These are phyloP conservation scores for Eufriesea mexicana DNA, from an alignment of 1,140 invertebrate genomes.

Conservation along the genomic window DNA sequence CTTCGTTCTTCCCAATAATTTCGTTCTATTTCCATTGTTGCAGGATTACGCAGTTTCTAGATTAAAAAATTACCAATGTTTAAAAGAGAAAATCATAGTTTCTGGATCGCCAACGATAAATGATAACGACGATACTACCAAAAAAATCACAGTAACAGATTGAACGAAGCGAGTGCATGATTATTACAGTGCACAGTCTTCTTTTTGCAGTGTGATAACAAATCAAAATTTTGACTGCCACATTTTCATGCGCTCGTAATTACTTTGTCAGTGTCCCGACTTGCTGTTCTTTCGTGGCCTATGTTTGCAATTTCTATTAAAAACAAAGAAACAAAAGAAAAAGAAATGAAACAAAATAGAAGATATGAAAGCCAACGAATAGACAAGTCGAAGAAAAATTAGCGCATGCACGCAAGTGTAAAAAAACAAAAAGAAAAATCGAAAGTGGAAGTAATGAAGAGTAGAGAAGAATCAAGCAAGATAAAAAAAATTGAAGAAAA, in stretches of 20 bases:
- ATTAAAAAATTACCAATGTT: constrained; percentile 83
- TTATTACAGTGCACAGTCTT: not conserved
- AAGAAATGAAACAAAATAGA: no score
- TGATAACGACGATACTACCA: constrained; percentile 67
- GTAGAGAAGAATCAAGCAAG: no score
- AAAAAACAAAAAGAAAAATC: not conserved
- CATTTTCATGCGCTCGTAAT: constrained; percentile 20
- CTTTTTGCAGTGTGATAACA: constrained; percentile 2
- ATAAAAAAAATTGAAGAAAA: no score
- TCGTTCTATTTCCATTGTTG: constrained; percentile 34
- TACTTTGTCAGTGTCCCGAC: constrained; percentile 1
- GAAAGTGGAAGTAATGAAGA: not conserved
- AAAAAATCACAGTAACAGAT: constrained; percentile 71
- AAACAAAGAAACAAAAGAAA: not conserved
- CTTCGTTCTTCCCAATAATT: not conserved
- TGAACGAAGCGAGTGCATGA: constrained; percentile 47
- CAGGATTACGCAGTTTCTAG: constrained; percentile 84
- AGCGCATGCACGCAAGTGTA: not conserved
- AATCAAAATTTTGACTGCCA: not conserved
- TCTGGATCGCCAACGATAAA: constrained; percentile 67
- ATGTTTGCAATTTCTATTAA: not conserved
- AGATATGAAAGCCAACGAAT: not conserved
- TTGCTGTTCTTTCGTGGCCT: not conserved
- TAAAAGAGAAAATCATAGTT: constrained; percentile 84
- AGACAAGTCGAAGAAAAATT: not conserved